These are phyloP conservation scores for Ommatoiulus sabulosus DNA, from an alignment of 2,888 invertebrate species.

Conservation along the genomic window DNA sequence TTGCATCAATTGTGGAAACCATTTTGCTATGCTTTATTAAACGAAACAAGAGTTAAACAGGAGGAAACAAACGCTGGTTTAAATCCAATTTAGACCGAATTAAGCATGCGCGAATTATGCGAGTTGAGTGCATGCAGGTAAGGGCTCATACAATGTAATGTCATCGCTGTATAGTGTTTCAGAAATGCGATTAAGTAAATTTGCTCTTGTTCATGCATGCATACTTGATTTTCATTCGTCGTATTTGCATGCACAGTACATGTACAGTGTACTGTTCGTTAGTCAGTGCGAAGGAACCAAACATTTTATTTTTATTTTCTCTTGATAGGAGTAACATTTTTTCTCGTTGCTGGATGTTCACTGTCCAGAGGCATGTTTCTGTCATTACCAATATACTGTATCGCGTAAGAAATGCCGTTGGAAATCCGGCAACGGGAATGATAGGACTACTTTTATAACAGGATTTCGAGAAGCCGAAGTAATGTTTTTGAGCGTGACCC, in stretches of 20 bases:
- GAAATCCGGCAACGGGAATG: background rate
- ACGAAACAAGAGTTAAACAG: too few species aligned
- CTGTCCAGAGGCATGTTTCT: background rate
- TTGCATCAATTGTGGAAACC: too few species aligned
- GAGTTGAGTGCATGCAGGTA: too few species aligned
- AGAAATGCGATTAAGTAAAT: too few species aligned
- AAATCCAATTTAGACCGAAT: too few species aligned
- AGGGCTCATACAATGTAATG: too few species aligned
- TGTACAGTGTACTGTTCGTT: background rate
- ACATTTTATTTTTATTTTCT: background rate
- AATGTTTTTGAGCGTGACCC: conserved; percentile 34
- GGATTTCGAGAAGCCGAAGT: conserved; percentile 27
- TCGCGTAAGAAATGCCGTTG: background rate
- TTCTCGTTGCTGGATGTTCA: background rate
- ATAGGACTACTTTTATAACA: conserved; percentile 21
- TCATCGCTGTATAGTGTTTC: background rate
- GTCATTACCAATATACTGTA: background rate
- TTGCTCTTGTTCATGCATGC: too few species aligned
- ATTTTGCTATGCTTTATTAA: too few species aligned
- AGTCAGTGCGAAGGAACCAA: background rate
- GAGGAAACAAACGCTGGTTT: too few species aligned
- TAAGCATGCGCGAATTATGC: too few species aligned
- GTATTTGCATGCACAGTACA: background rate
- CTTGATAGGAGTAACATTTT: too few species aligned
- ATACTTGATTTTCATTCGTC: too few species aligned